Conservation (phyloP, 2,113 vertebrate species). For the Chiloscyllium plagiosum region DNA sequence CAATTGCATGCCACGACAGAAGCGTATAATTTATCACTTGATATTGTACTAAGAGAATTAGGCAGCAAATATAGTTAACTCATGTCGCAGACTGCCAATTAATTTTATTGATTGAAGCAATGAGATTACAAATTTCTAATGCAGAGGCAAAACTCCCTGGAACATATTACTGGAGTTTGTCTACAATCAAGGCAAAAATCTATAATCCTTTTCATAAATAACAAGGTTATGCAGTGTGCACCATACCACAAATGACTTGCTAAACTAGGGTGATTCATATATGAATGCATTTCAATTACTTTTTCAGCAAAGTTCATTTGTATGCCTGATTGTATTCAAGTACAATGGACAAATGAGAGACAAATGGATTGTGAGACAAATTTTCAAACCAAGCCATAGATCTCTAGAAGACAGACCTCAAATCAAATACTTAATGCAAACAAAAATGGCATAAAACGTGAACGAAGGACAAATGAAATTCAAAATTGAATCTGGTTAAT, state of each 20-base stretch:
- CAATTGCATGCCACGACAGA: neutral
- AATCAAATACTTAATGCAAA: neutral
- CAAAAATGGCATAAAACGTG: neutral
- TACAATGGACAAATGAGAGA: neutral
- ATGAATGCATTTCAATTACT: neutral
- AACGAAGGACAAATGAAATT: neutral
- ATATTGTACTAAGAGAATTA: neutral
- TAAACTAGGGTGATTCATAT: neutral
- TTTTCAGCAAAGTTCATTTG: neutral
- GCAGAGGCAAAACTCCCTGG: neutral
- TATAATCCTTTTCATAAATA: neutral
- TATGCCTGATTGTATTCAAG: neutral
- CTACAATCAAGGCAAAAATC: neutral
- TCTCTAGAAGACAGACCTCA: neutral
- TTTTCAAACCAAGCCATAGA: neutral
- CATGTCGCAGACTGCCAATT: neutral
- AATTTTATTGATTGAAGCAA: neutral
- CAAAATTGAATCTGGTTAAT: neutral
- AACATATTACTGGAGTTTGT: neutral
- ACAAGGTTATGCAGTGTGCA: neutral
- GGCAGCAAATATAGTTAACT: neutral
- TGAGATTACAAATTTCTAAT: neutral
- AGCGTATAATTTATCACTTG: neutral
- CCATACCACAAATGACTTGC: neutral
- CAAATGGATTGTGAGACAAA: neutral